A percentile compares a stretch with the other conserved stretches of the same genome.
Evolutionary conservation across 2,888 invertebrate species (phyloP).

Genomic region (Steinernema carpocapsae): DNA sequence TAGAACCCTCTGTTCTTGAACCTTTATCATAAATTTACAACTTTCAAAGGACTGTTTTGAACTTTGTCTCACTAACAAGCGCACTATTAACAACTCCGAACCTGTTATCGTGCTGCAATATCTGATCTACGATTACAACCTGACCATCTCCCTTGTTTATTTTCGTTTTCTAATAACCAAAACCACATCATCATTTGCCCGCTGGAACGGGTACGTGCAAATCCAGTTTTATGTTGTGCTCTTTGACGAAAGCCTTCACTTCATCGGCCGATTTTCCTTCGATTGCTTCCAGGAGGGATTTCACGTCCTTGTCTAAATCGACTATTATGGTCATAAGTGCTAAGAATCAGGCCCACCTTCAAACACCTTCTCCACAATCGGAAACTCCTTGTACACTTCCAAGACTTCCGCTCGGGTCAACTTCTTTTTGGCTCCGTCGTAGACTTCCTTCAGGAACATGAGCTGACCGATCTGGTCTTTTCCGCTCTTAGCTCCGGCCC

Average conservation of each 20-base stretch:
- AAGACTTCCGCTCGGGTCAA: slow-evolving; percentile 21
- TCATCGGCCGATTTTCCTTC: neutral
- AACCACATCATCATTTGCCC: too few species aligned
- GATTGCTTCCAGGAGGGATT: neutral
- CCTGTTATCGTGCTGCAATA: too few species aligned
- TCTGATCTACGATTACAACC: too few species aligned
- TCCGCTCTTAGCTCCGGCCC: slow-evolving; percentile 1
- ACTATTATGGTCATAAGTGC: too few species aligned
- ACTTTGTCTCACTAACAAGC: too few species aligned
- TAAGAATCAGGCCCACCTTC: neutral
- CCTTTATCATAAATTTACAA: too few species aligned
- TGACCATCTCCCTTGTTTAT: too few species aligned
- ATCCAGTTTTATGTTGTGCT: neutral
- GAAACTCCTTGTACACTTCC: slow-evolving; percentile 29
- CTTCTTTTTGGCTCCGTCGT: slow-evolving; percentile 13
- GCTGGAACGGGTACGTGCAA: too few species aligned
- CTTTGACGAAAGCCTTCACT: slow-evolving; percentile 10
- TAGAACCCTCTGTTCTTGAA: too few species aligned
- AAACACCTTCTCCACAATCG: slow-evolving; percentile 16
- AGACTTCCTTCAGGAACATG: slow-evolving; percentile 19
- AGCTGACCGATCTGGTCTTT: slow-evolving; percentile 4
- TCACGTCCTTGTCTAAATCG: slow-evolving; percentile 6
- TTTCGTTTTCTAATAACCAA: too few species aligned
- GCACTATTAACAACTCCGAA: too few species aligned
- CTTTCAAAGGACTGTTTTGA: too few species aligned